Base-by-base conservation (phyloP, 2,888 invertebrate species). In the Sphecodes monilicornis region DNA sequence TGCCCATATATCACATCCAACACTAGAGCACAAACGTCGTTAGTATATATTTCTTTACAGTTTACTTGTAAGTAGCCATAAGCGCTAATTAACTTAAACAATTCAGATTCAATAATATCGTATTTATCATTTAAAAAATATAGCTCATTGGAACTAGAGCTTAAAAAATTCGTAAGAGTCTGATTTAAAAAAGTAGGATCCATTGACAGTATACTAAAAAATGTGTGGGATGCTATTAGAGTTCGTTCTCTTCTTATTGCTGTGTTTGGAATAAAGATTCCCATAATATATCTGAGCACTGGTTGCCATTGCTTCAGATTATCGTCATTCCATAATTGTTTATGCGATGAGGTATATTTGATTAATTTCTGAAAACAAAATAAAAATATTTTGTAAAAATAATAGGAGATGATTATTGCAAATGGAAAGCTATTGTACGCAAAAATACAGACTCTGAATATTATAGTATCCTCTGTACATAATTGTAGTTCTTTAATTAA, bases 1-100 rank as follows among this genome's bases (percentile, higher is more conserved):
- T 95, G 95, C 92, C 70, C 90, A 26, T 84, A 93, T 84, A 87
- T 95, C 87, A 91, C 95, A 88, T 90, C 93, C 80, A 93, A 95
- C 91, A 84, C 93, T 86, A 75, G 86, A 80, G 80, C 91, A 85
- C 85, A 95, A 89, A 88, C 95, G 64, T 90, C 90, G n/a, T 76
- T 75, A 6, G 81, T 81, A 71, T 86, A 82, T 26, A 85, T 82
- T 43, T 80, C 60, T 50, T 84, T 73, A 4, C 69, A 73, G 82
- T 91, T 92, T 3, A 91, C 70, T 87, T 92, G 92, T 41, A 94
- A 85, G 82, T 91, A 93, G 46, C 94, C 94, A 80, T 92, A 85
- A 22, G 83, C 82, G 13, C 93, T 90, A 5, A 88, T 82, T 76
- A 94, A 81, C 76, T 92, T 92, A 13, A 93, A 94, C 71, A 89